Conservation (phyloP, 2,113 vertebrate genomes). For the Pardalotus punctatus region DNA sequence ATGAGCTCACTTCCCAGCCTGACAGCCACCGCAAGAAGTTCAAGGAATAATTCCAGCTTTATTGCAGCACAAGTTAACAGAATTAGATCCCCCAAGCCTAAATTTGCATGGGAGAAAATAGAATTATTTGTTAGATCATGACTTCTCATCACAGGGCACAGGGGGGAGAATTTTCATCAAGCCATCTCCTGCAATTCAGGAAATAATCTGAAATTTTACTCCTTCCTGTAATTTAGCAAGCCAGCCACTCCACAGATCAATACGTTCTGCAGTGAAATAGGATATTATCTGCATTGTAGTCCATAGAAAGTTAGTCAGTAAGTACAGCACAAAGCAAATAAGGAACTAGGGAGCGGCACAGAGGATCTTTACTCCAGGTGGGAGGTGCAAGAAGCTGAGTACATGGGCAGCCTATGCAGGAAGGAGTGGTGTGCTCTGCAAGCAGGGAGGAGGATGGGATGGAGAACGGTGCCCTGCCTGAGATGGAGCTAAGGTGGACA, state of each 20-base stretch:
- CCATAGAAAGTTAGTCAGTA: neutral
- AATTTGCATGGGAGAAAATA: neutral
- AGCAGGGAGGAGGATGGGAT: neutral
- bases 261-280: neutral
- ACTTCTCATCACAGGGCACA: neutral
- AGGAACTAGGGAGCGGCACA: neutral
- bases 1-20: neutral
- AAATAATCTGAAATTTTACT: neutral
- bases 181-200: neutral
- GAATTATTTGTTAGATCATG: neutral
- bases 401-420: neutral
- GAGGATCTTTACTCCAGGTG: neutral
- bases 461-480: neutral
- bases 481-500: neutral
- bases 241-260: neutral
- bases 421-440: neutral
- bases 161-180: neutral
- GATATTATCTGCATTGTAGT: neutral
- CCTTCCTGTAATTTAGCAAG: neutral
- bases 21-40: neutral
- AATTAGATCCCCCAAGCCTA: neutral
- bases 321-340: constrained; percentile 11
- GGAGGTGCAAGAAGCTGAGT: neutral
- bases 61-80: neutral
- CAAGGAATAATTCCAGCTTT: neutral